Base-by-base conservation (phyloP, 2,888 invertebrate genomes). In the Ectropis crepuscularia region DNA sequence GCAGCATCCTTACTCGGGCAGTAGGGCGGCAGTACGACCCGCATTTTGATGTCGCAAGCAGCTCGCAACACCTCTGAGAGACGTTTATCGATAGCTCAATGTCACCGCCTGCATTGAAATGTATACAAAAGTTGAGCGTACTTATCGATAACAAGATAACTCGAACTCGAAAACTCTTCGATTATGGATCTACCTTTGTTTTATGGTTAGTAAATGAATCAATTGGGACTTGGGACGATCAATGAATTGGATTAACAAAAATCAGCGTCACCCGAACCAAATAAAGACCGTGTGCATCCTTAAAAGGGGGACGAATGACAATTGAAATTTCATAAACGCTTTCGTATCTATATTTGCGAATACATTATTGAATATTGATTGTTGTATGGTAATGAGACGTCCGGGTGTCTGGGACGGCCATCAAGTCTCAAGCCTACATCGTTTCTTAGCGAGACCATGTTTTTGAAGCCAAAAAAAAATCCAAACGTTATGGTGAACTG, bases 21-120 rank as follows among this genome's bases (percentile, higher is more conserved):
- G 80, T 85, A 76, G 82, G 80, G 65, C 82, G 75, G 63, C 76
- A 67, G 67, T 74, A 77, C 76, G 77, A 71, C 75, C 77, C 76
- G 82, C 83, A 86, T 87, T 83, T 79, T 80, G 79, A 85, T 86
- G 80, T 84, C 74, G 83, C 81, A 83, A 86, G 67, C 60, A 65
- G 48, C 58, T 67, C 55, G 63, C 67, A 65, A 61, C 70, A 68
- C 69, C 63, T 63, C 68, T 57, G 50, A 50, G 50, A 65, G 62
- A 59, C 67, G 62, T 67, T 68, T 54, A 65, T 59, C 62, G 63
- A 65, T 60, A 63, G 47, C 47, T 53, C 66, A 61, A 62, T 65
- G 61, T 61, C 65, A 59, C 53, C 58, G 61, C 61, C 11, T 55
- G 47, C 48, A 51, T 59, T 54, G 51, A 54, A 65, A 57, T 48